These are phyloP conservation scores for Planococcus citri DNA, from an alignment of 1,140 invertebrate genomes.

Conservation along the genomic window DNA sequence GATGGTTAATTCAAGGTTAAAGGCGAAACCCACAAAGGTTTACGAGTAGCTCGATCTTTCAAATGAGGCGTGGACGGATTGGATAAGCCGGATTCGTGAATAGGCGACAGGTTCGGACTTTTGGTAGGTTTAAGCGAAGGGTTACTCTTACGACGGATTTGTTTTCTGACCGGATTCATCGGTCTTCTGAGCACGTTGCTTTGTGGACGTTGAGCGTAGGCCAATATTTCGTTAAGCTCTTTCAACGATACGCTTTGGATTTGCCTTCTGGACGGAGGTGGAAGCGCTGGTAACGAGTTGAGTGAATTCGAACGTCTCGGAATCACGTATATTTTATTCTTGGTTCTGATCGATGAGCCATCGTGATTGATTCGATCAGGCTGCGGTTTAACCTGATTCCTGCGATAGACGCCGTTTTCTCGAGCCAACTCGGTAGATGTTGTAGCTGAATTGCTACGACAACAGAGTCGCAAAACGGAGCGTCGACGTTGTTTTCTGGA, in stretches of 20 bases:
- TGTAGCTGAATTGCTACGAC: not conserved
- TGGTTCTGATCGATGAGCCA: not conserved
- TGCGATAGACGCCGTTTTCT: not conserved
- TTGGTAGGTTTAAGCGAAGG: constrained; percentile 40
- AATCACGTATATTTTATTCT: constrained; percentile 23
- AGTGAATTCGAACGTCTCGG: constrained; percentile 24
- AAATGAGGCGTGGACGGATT: constrained; percentile 40
- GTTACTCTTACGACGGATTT: constrained; percentile 35
- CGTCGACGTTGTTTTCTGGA: not conserved
- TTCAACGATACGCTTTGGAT: constrained; percentile 35
- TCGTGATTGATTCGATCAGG: not conserved
- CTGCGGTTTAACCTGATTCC: constrained; percentile 25
- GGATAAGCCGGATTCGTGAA: constrained; percentile 56
- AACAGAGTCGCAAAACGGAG: not conserved
- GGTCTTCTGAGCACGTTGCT: constrained; percentile 24
- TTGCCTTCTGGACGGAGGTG: constrained; percentile 37
- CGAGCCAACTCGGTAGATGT: too few relatives aligned
- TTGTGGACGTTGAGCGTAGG: constrained; percentile 31
- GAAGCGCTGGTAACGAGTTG: constrained; percentile 36
- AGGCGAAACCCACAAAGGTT: constrained; percentile 12
- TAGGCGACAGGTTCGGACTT: constrained; percentile 45
- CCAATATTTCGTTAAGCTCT: constrained; percentile 38
- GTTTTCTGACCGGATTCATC: constrained; percentile 25
- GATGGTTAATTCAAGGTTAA: not conserved
- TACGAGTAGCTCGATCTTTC: constrained; percentile 23